phyloP scores from a whole-genome alignment of 2,113 vertebrate species.

The Orycteropus afer region DNA sequence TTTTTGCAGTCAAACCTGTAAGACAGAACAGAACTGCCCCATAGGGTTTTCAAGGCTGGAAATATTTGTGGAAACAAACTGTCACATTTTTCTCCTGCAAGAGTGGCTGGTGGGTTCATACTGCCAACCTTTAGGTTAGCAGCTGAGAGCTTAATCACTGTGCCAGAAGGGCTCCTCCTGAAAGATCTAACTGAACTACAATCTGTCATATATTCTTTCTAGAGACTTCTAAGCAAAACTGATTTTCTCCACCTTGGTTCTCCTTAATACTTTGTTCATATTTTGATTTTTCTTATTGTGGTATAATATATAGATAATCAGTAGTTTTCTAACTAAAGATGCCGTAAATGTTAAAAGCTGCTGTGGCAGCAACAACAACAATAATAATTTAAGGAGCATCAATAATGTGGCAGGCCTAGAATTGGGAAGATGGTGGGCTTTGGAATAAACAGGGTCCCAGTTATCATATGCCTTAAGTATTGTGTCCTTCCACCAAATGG shows the following conservation, averaged over 20 bases:
- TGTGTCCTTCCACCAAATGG: not conserved
- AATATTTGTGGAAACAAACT: no score
- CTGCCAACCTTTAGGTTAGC: no score
- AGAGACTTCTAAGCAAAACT: not conserved
- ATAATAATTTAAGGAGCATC: not conserved
- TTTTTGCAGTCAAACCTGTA: no score
- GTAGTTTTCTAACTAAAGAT: not conserved
- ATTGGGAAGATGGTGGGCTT: not conserved
- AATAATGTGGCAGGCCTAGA: not conserved
- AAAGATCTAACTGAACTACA: not conserved
- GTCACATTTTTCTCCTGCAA: no score
- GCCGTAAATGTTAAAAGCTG: slow-evolving; percentile 16
- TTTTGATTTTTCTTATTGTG: not conserved
- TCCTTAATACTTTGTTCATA: not conserved
- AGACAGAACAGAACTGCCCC: no score
- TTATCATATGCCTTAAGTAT: not conserved
- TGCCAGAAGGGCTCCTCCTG: no score
- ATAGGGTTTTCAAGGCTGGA: no score
- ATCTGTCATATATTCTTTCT: slow-evolving; percentile 35
- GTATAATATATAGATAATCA: not conserved
- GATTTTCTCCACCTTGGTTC: not conserved
- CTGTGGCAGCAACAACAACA: not conserved
- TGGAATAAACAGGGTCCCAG: not conserved
- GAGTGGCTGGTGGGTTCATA: no score
- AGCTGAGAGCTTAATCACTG: no score